phyloP scores from a whole-genome alignment of 2,888 invertebrate genomes.

The Bugulina stolonifera region DNA sequence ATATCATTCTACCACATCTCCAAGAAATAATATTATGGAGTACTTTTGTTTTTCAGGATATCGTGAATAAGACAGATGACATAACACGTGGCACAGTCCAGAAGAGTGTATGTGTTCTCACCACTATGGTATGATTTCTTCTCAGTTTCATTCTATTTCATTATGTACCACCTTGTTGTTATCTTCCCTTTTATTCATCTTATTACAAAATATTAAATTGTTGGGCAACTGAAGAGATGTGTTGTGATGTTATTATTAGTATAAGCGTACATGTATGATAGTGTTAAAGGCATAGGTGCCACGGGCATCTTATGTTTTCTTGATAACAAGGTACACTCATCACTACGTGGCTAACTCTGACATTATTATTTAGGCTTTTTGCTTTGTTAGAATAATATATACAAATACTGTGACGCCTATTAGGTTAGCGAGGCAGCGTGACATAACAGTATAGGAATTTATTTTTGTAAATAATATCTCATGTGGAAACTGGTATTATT shows the following conservation, averaged over 20 bases:
- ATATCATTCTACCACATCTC: not conserved
- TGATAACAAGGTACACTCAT: too few relatives aligned
- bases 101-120: constrained; percentile 93
- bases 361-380: not conserved
- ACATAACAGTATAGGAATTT: not conserved
- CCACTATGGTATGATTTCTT: constrained; percentile 63
- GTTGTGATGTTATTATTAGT: too few relatives aligned
- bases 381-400: not conserved
- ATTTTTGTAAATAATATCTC: not conserved
- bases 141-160: too few relatives aligned
- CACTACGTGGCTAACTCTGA: too few relatives aligned
- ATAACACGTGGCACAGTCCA: constrained; percentile 95
- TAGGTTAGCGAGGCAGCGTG: not conserved
- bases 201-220: too few relatives aligned
- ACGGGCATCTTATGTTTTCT: too few relatives aligned
- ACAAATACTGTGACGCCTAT: not conserved
- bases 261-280: too few relatives aligned
- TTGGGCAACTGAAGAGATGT: too few relatives aligned
- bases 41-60: constrained; percentile 61
- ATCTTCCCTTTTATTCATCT: too few relatives aligned
- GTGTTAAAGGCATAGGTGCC: too few relatives aligned
- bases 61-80: constrained; percentile 84
- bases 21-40: not conserved
- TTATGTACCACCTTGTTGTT: too few relatives aligned
- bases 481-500: too few relatives aligned